These are phyloP conservation scores for Alentia gelatinosa DNA, from an alignment of 2,888 invertebrate genomes.

Conservation along the genomic window DNA sequence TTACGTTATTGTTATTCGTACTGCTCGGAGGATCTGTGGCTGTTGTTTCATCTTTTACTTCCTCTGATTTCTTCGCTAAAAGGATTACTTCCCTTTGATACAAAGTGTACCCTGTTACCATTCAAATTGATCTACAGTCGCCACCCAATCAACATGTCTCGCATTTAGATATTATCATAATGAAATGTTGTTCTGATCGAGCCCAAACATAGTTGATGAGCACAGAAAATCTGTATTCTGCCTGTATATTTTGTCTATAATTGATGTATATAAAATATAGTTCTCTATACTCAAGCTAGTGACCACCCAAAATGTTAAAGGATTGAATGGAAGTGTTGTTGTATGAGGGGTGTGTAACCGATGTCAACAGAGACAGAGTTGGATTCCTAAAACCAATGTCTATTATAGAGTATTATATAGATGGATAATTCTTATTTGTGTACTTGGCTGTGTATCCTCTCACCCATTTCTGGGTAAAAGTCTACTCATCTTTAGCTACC, in stretches of 20 bases:
- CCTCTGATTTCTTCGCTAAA: neutral
- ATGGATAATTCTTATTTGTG: neutral
- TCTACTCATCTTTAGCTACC: neutral
- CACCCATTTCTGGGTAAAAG: neutral
- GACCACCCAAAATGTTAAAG: neutral
- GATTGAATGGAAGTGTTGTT: neutral
- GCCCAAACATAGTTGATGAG: neutral
- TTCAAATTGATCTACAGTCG: no score
- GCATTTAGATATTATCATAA: neutral
- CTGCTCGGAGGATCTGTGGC: neutral
- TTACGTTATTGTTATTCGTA: neutral
- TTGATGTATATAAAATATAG: conserved; percentile 37
- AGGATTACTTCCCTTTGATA: neutral
- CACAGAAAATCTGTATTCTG: neutral
- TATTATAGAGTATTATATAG: conserved; percentile 14
- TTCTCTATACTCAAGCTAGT: neutral
- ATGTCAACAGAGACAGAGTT: neutral
- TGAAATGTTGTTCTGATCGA: neutral
- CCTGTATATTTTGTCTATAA: conserved; percentile 29
- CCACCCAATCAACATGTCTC: neutral
- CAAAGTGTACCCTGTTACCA: no score
- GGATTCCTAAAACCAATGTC: neutral
- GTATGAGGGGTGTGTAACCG: neutral
- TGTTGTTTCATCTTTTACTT: neutral
- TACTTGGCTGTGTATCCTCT: conserved; percentile 17